These are phyloP conservation scores for Halyomorpha halys DNA, from an alignment of 1,140 invertebrate species.

Conservation along the genomic window DNA sequence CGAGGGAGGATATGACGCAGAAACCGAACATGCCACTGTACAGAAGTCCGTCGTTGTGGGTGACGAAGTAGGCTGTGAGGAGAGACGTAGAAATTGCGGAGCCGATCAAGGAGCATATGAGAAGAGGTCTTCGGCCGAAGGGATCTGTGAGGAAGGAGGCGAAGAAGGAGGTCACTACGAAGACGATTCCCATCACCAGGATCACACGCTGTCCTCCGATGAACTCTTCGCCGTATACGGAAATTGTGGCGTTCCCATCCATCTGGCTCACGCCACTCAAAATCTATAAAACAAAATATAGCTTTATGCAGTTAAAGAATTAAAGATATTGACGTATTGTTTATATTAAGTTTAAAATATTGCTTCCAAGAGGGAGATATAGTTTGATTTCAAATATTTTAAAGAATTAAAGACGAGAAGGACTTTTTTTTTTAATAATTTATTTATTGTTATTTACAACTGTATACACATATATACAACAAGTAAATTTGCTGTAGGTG, in stretches of 20 bases:
- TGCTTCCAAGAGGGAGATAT: no score
- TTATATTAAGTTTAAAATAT: no score
- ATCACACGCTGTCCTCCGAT: background rate
- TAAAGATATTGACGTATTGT: no score
- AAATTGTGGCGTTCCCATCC: background rate
- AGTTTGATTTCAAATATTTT: no score
- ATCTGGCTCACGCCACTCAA: background rate
- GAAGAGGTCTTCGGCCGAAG: background rate
- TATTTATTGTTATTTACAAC: no score
- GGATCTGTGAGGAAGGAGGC: background rate
- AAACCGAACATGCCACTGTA: background rate
- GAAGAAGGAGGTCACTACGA: background rate
- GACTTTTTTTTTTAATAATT: no score
- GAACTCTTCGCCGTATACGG: background rate
- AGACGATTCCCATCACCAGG: background rate
- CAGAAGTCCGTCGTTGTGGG: background rate
- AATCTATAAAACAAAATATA: background rate
- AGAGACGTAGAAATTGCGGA: background rate
- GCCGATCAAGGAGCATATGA: background rate
- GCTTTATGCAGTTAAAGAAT: no score
- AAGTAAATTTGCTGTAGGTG: no score
- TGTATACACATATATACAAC: no score
- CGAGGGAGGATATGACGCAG: background rate
- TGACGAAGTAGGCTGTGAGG: background rate
- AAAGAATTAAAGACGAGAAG: no score